Base-by-base conservation (phyloP, 2,113 vertebrate species). In the Heteronetta atricapilla region DNA sequence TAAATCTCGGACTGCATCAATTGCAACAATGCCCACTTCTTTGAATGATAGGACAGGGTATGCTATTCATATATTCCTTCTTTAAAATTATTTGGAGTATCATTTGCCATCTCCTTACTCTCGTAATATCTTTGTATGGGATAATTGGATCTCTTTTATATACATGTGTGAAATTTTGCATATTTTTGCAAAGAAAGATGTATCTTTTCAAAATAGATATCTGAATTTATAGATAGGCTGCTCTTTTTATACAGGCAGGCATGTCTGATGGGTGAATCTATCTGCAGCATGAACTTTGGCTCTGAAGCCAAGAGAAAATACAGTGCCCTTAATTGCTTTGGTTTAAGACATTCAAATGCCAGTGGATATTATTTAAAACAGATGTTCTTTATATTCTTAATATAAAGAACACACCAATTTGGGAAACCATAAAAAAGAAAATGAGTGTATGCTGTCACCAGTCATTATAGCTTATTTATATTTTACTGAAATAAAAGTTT, bases 401-500 rank as follows among this genome's bases (percentile, higher is more conserved):
- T 66, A 67, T 36, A 88, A 88, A 86, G 33, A 63, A 72, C 21
- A 90, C 21, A 94, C 87, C 48, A 75, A 16, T 92, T 76, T 95
- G 36, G 66, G 34, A 86, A 88, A 48, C 6, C 5, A 46, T 78
- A 66, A 87, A 52, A 75, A 93, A 63, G 29, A 89, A 96, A 96
- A 93, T 23, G 2, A 73, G 21, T 11, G 3, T 33, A 23, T 74
- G 82, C 50, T 91, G 56, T 79, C 48, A 90, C 64, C 86, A 94
- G 4, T 19, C 68, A 60, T 94, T 86, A 86, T 42, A 79, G 55
- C 29, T 75, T 87, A 79, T 13, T 88, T 93, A 62, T 89, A 88
- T 33, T 74, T 95, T 85, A 81, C 46, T 78, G 62, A 96, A 94
- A 95, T 53, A 89, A 55, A 82, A 84, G 38, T 86, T 46, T 67